These are phyloP conservation scores for Cheirogaleus major DNA, from an alignment of 2,797 vertebrate genomes.

Conservation along the genomic window DNA sequence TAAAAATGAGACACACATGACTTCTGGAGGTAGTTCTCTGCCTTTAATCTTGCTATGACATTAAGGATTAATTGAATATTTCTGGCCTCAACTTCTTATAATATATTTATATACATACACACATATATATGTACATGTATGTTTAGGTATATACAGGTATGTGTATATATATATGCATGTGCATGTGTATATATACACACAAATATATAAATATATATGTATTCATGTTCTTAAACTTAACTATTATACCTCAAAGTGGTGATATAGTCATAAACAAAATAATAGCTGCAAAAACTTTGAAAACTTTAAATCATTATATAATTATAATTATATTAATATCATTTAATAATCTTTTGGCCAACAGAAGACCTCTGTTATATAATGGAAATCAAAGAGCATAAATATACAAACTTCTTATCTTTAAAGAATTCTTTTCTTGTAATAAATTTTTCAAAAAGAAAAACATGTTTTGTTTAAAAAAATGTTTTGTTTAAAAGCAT, in stretches of 20 bases:
- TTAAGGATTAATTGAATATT: not conserved
- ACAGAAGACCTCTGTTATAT: not conserved
- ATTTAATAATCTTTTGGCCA: slow-evolving; percentile 33
- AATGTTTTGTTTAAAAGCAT: slow-evolving; percentile 54
- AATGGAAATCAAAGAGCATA: slow-evolving; percentile 10
- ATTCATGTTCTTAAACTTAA: not conserved
- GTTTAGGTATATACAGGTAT: not conserved
- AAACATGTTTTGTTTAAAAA: slow-evolving; percentile 51
- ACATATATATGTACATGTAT: not conserved
- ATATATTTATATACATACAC: not conserved
- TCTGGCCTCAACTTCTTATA: not conserved
- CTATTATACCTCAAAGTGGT: not conserved
- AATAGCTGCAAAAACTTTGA: not conserved
- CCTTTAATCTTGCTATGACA: not conserved
- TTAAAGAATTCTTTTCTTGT: slow-evolving; percentile 47
- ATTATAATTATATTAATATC: slow-evolving; percentile 25
- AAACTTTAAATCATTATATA: slow-evolving; percentile 4
- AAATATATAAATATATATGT: not conserved
- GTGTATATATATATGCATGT: too few species aligned
- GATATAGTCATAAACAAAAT: not conserved
- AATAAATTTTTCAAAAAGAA: slow-evolving; percentile 46
- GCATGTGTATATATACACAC: not conserved
- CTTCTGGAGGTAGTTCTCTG: not conserved
- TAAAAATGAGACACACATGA: not conserved
- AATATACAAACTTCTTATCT: slow-evolving; percentile 24